phyloP scores from a whole-genome alignment of 2,113 vertebrate genomes.

The Conger conger region DNA sequence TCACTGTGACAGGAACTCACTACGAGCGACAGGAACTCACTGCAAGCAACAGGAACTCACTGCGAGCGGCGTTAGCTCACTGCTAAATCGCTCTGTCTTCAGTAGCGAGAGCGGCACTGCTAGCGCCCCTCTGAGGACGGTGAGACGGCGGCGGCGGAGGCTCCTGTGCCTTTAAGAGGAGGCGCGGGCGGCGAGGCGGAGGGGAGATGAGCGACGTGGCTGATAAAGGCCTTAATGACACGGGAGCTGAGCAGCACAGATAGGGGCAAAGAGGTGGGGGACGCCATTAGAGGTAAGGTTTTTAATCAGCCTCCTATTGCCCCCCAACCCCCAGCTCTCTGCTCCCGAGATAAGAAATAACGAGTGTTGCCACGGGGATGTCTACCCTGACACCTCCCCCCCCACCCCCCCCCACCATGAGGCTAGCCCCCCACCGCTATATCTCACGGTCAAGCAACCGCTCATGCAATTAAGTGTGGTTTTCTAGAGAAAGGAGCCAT shows the following conservation, averaged over 20 bases:
- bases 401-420: not conserved
- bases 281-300: too few species aligned
- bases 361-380: constrained; percentile 5
- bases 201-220: not conserved
- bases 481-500: constrained; percentile 6
- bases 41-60: too few species aligned
- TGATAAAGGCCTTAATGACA: not conserved
- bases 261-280: not conserved
- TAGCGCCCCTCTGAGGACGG: too few species aligned
- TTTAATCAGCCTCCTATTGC: too few species aligned
- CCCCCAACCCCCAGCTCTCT: not conserved
- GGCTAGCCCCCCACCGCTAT: not conserved
- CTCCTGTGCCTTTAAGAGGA: too few species aligned
- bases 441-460: constrained; percentile 16
- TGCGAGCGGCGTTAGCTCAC: too few species aligned
- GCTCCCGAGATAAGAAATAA: constrained; percentile 19
- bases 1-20: too few species aligned
- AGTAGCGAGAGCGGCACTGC: too few species aligned
- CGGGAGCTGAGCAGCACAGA: not conserved
- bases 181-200: too few species aligned
- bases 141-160: too few species aligned
- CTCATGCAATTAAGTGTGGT: constrained; percentile 35
- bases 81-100: too few species aligned
- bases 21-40: too few species aligned
- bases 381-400: not conserved